phyloP scores from a whole-genome alignment of 2,113 vertebrate genomes.

The Nansenia antarctica region DNA sequence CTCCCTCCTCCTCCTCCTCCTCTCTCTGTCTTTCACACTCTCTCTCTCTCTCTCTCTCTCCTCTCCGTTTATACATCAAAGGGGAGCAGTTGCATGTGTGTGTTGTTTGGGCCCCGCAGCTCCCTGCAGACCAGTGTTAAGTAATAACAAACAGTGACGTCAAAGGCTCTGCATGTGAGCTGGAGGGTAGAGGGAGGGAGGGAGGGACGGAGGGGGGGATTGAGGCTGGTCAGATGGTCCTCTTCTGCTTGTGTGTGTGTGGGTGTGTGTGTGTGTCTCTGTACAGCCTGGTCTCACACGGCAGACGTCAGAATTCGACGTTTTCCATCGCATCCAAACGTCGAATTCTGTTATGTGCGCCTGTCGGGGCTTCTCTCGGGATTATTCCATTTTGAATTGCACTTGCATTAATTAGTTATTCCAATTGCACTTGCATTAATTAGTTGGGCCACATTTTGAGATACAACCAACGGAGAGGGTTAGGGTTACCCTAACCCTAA shows the following conservation, averaged over 20 bases:
- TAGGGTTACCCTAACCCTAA: too few species aligned
- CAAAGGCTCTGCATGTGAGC: constrained; percentile 66
- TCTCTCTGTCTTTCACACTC: constrained; percentile 19
- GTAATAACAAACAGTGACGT: constrained; percentile 74
- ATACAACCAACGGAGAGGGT: too few species aligned
- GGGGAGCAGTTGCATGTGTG: constrained; percentile 63
- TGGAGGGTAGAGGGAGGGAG: constrained; percentile 34
- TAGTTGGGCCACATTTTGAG: too few species aligned
- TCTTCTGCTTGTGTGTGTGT: background rate
- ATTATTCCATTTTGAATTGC: too few species aligned
- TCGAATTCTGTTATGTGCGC: too few species aligned
- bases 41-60: constrained; percentile 36
- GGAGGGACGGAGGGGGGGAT: constrained; percentile 17
- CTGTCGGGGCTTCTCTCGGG: too few species aligned
- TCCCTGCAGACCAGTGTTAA: constrained; percentile 69
- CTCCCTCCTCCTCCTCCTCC: constrained; percentile 25
- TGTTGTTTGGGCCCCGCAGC: constrained; percentile 64
- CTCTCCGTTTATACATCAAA: constrained; percentile 67
- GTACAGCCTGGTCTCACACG: too few species aligned
- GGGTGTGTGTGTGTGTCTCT: constrained; percentile 5
- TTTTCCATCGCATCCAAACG: too few species aligned
- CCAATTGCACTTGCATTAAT: too few species aligned
- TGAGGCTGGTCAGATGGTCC: too few species aligned
- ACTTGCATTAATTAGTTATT: too few species aligned
- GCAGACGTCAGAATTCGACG: too few species aligned